These are phyloP conservation scores for Scaptodrosophila lebanonensis DNA, from an alignment of 1,140 invertebrate species.

Conservation along the genomic window DNA sequence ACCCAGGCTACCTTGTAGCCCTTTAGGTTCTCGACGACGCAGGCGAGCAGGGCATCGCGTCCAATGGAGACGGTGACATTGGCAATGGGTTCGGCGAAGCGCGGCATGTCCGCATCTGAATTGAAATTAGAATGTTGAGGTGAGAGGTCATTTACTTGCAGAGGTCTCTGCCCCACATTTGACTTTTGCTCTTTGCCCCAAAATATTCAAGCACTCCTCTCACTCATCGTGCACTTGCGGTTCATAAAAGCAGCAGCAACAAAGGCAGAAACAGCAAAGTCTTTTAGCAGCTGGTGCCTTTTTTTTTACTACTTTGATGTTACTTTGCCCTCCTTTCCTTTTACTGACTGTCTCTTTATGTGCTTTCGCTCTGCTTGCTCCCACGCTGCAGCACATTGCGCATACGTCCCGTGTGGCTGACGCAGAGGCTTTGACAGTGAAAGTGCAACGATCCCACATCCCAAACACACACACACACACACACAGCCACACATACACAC, in stretches of 20 bases:
- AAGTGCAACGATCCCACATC: constrained; percentile 18
- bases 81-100: constrained; percentile 92
- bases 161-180: constrained; percentile 22
- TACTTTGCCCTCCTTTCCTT: constrained; percentile 12
- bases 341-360: background rate
- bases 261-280: constrained; percentile 15
- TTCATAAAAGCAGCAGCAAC: constrained; percentile 10
- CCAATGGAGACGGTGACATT: constrained; percentile 95
- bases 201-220: constrained; percentile 3
- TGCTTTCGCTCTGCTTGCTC: constrained; percentile 5
- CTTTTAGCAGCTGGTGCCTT: too few species aligned
- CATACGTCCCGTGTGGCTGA: constrained; percentile 26
- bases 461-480: background rate
- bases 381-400: constrained; percentile 45
- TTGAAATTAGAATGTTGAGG: background rate
- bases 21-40: constrained; percentile 93
- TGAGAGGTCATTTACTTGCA: constrained; percentile 34
- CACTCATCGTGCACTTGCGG: background rate
- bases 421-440: background rate
- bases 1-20: constrained; percentile 96
- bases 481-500: background rate
- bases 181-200: constrained; percentile 3
- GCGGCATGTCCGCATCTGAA: constrained; percentile 82
- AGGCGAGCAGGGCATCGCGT: constrained; percentile 92
- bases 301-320: constrained; percentile 8